Evolutionary conservation across 30 jellyfish, hydroid and myxozoan genomes (phyloP), one percentile per base, ranked within the genome.

Genomic region (Chrysaora quinquecirrha): DNA sequence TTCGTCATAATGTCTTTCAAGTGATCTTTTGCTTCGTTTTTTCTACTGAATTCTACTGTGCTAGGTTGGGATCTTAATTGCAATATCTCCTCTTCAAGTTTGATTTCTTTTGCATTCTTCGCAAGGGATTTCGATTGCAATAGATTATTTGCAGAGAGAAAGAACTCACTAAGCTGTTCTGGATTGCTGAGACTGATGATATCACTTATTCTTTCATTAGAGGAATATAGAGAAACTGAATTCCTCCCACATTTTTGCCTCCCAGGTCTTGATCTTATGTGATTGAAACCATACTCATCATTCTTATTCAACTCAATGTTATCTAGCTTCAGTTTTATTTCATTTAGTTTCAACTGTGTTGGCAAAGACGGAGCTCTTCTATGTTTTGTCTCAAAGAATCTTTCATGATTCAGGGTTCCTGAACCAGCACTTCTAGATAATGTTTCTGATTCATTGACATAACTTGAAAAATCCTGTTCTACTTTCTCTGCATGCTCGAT

Each of bases 231-330:
- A 19, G 97, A 90, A 3, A 90, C 64, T 7, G 92, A 68, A 49
- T 82, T 71, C 23, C 84, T 30, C 34, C 84, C 80, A 7, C 52
- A 46, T 0, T 71, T 35, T 46, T 71, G 83, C 30, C 49, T 1
- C 28, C 76, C 38, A 3, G 90, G 75, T 58, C 86, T 71, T 20
- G 34, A 31, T 48, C 98, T 64, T 31, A 69, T 75, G 14, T 93
- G 96, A 76, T 93, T 93, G 46, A 93, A 93, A 3, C 98, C 98
- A 49, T 93, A 93, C 64, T 93, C 98, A 43, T 78, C 87, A 56
- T 93, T 92, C 31, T 82, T 82, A 19, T 70, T 85, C 29, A 93
- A 31, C 12, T 74, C 75, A 22, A 93, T 93, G 28, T 93, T 88
- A 48, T 91, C 98, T n/a, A 91, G 86, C 30, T 80, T 78, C 34